These are phyloP conservation scores for Drosophila atroscutellata DNA, from an alignment of 2,888 invertebrate genomes.

Conservation along the genomic window DNA sequence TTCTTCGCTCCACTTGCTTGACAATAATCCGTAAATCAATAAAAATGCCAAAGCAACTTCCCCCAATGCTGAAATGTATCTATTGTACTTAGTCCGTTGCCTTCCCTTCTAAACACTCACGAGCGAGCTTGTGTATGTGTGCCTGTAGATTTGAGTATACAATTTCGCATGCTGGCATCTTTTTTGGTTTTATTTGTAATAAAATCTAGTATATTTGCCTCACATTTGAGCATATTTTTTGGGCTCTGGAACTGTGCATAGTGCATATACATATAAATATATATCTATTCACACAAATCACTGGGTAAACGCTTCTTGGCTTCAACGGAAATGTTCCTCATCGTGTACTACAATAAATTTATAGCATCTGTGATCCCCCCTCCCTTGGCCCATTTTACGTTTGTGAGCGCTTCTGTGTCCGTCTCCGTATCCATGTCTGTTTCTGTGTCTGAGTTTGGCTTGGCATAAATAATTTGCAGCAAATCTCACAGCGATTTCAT, in stretches of 20 bases:
- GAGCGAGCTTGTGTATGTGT: not conserved
- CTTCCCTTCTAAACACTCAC: not conserved
- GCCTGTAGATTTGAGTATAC: slow-evolving; percentile 16
- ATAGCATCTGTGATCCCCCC: slow-evolving; percentile 50
- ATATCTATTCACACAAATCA: slow-evolving; percentile 45
- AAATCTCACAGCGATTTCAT: slow-evolving; percentile 68
- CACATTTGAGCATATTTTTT: slow-evolving; percentile 51
- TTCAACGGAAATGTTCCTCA: slow-evolving; percentile 54
- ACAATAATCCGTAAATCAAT: slow-evolving; percentile 75
- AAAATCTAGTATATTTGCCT: slow-evolving; percentile 51
- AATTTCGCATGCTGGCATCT: slow-evolving; percentile 23
- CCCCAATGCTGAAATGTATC: slow-evolving; percentile 46
- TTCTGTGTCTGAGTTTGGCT: slow-evolving; percentile 31
- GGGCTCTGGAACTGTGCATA: slow-evolving; percentile 7
- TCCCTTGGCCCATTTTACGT: not conserved
- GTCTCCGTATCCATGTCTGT: slow-evolving; percentile 13
- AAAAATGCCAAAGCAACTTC: slow-evolving; percentile 66
- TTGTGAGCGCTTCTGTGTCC: not conserved
- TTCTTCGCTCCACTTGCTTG: slow-evolving; percentile 28
- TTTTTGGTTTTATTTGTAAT: slow-evolving; percentile 49
- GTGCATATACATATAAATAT: slow-evolving; percentile 6
- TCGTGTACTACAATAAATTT: slow-evolving; percentile 62
- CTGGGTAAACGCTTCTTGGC: slow-evolving; percentile 54
- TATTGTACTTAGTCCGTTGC: slow-evolving; percentile 42
- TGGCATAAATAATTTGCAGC: slow-evolving; percentile 66